These are phyloP conservation scores for Phrixothrix hirtus DNA, from an alignment of 2,888 invertebrate genomes.

Conservation along the genomic window DNA sequence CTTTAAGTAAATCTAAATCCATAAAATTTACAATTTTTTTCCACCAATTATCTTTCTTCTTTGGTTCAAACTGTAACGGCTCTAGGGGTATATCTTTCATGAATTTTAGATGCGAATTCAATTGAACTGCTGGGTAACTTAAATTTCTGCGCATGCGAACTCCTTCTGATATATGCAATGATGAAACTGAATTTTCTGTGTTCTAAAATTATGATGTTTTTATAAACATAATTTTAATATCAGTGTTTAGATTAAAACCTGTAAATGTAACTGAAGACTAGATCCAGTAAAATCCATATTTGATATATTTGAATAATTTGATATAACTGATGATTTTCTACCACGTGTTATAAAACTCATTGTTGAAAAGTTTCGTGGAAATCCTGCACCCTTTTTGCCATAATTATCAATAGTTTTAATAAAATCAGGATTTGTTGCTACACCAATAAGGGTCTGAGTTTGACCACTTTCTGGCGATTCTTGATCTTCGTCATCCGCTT, in stretches of 20 bases:
- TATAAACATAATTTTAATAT: too few relatives aligned
- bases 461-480: conserved; percentile 54
- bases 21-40: conserved; percentile 63
- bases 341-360: conserved; percentile 49
- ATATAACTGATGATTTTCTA: conserved; percentile 59
- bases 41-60: conserved; percentile 47
- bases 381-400: conserved; percentile 50
- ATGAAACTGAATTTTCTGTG: conserved; percentile 11
- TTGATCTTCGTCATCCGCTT: conserved; percentile 68
- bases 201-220: too few relatives aligned
- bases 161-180: conserved; percentile 33
- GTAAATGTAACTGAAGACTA: conserved; percentile 69
- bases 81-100: conserved; percentile 40
- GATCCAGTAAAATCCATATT: conserved; percentile 77
- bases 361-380: conserved; percentile 54
- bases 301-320: conserved; percentile 72
- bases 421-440: conserved; percentile 50
- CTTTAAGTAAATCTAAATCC: conserved; percentile 73
- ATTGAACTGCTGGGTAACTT: conserved; percentile 53
- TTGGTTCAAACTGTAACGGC: conserved; percentile 40
- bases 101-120: conserved; percentile 46
- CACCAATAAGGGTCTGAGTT: conserved; percentile 45
- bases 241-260: too few relatives aligned
- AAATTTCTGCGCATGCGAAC: conserved; percentile 50
- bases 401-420: conserved; percentile 43